phyloP scores from a whole-genome alignment of 2,797 vertebrate species.

The Nothura maculosa region DNA sequence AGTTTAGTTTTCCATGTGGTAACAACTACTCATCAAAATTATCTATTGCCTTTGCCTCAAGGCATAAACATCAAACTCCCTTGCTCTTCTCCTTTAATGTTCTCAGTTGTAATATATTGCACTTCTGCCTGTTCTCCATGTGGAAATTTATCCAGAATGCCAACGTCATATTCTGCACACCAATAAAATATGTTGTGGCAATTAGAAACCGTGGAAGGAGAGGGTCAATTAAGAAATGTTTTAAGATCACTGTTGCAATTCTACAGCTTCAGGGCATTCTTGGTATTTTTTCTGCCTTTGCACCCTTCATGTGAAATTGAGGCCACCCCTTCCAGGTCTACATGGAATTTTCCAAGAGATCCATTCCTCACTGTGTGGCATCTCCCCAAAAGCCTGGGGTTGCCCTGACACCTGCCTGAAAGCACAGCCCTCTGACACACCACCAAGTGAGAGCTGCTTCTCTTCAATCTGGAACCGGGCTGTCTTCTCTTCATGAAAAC shows the following conservation, averaged over 20 bases:
- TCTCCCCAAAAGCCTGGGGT: background rate
- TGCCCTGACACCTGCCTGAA: background rate
- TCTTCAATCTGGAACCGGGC: background rate
- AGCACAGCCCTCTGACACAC: background rate
- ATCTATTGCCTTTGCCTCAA: constrained; percentile 12
- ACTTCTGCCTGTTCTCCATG: background rate
- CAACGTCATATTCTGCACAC: background rate
- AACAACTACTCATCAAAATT: constrained; percentile 33
- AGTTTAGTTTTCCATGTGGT: constrained; percentile 8
- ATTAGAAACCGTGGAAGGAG: background rate
- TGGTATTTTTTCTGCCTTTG: background rate
- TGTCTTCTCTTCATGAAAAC: background rate
- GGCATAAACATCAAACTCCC: constrained; percentile 12
- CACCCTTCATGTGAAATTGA: background rate
- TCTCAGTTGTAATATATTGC: background rate
- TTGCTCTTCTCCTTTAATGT: background rate
- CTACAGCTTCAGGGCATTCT: rapidly evolving
- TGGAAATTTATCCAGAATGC: background rate
- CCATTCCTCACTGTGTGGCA: background rate
- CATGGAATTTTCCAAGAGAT: rapidly evolving
- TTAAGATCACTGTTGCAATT: background rate
- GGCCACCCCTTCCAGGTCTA: background rate
- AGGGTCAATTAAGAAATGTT: background rate
- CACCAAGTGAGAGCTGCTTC: background rate
- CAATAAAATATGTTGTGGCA: background rate